Percentiles rank a stretch among this genome's conserved stretches.
Conservation (phyloP, 1,140 invertebrate genomes). For the Battus philenor region DNA sequence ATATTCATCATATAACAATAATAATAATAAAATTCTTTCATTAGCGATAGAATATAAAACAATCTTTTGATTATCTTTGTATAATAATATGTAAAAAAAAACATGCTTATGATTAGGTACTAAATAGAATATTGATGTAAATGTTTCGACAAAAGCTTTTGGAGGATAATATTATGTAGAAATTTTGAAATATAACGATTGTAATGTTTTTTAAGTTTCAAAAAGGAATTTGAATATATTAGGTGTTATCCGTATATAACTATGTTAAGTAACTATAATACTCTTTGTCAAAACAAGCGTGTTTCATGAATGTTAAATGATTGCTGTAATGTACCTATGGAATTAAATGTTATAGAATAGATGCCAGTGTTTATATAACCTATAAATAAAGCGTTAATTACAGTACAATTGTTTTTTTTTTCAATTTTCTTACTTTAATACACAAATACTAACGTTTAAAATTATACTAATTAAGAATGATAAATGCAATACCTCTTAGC, state of each 20-base stretch:
- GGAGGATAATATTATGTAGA: no score
- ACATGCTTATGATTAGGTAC: conserved; percentile 40
- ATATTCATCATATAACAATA: no score
- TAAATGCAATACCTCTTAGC: no score
- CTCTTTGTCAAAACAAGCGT: no score
- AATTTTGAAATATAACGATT: neutral
- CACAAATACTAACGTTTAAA: neutral
- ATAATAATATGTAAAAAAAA: conserved; percentile 31
- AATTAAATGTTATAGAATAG: conserved; percentile 48
- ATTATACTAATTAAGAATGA: no score
- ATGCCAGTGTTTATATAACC: conserved; percentile 38
- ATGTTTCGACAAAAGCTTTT: no score
- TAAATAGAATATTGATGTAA: conserved; percentile 12
- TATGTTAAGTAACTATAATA: conserved; percentile 9
- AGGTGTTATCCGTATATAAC: conserved; percentile 10
- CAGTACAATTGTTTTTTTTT: conserved; percentile 18
- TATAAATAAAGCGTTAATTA: conserved; percentile 37
- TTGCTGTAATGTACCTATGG: conserved; percentile 46
- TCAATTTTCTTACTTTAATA: neutral
- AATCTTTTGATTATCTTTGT: neutral
- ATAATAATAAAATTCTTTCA: no score
- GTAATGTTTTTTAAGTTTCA: neutral
- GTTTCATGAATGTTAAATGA: conserved; percentile 7
- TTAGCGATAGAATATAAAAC: no score
- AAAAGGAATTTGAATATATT: neutral